These are phyloP conservation scores for Tapirus terrestris DNA, from an alignment of 2,113 vertebrate species.

Conservation along the genomic window DNA sequence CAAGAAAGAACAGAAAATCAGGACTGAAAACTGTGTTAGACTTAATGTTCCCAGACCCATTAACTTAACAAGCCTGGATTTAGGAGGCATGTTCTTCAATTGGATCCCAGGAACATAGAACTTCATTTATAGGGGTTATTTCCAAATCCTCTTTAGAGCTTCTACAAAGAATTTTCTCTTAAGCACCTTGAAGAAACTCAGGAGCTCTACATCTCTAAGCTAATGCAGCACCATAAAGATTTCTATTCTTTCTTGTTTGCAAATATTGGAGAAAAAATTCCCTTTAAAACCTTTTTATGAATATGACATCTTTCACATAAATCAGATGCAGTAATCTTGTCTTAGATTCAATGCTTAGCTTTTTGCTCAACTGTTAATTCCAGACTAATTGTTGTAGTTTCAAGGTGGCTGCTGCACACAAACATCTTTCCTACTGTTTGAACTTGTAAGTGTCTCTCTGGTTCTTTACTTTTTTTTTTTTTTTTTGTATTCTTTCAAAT, in stretches of 20 bases:
- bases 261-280: background rate
- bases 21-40: background rate
- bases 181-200: conserved; percentile 15
- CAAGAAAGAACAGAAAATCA: background rate
- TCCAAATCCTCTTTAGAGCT: background rate
- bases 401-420: background rate
- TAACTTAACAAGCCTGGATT: background rate
- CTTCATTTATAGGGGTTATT: background rate
- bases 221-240: background rate
- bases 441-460: conserved; percentile 22
- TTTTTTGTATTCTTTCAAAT: background rate
- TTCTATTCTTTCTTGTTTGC: background rate
- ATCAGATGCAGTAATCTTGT: background rate
- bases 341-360: background rate
- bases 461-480: background rate
- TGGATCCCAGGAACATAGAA: background rate
- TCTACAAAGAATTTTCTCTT: conserved; percentile 44
- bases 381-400: background rate
- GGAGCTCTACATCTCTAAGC: conserved; percentile 20
- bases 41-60: background rate
- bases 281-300: background rate
- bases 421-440: background rate
- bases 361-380: conserved; percentile 33
- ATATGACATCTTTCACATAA: background rate
- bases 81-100: background rate